A percentile compares a stretch with the other conserved stretches of the same genome.
phyloP scores from a whole-genome alignment of 2,888 invertebrate species.

The Coleophora deauratella region DNA sequence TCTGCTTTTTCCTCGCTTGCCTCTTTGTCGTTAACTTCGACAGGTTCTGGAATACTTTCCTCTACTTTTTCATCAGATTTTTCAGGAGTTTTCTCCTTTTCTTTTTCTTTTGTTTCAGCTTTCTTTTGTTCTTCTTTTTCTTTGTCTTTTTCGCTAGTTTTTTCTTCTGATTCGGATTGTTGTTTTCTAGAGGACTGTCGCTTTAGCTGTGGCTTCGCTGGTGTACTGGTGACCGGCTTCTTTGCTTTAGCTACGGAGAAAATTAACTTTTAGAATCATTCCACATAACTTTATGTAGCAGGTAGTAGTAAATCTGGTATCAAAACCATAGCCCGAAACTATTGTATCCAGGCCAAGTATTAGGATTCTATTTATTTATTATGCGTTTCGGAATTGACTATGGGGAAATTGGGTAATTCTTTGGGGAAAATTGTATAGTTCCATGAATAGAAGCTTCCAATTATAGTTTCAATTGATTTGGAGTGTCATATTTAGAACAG shows the following conservation, averaged over 20 bases:
- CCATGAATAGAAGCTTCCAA: too few relatives aligned
- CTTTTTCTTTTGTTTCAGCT: slow-evolving; percentile 6
- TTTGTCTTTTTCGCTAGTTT: slow-evolving; percentile 6
- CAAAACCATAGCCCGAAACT: too few relatives aligned
- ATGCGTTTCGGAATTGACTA: too few relatives aligned
- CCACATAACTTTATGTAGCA: too few relatives aligned
- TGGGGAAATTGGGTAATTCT: too few relatives aligned
- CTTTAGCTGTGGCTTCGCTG: slow-evolving; percentile 35
- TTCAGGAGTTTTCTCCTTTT: slow-evolving; percentile 8
- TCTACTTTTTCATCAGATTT: slow-evolving; percentile 11
- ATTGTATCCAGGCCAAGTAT: too few relatives aligned
- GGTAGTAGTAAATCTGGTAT: too few relatives aligned
- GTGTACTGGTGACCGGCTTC: slow-evolving; percentile 33
- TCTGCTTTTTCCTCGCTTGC: neutral
- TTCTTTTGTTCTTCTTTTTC: slow-evolving; percentile 6
- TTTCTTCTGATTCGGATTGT: slow-evolving; percentile 26
- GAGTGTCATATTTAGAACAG: too few relatives aligned
- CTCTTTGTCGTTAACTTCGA: slow-evolving; percentile 8
- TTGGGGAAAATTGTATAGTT: too few relatives aligned
- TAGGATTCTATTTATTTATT: too few relatives aligned
- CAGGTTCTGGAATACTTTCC: slow-evolving; percentile 12
- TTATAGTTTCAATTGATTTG: too few relatives aligned
- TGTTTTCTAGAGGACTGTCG: slow-evolving; percentile 48
- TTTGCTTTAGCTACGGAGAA: slow-evolving; percentile 28
- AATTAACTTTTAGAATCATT: too few relatives aligned